Base-by-base conservation (phyloP, 2,113 vertebrate species). In the Beaufortia kweichowensis region DNA sequence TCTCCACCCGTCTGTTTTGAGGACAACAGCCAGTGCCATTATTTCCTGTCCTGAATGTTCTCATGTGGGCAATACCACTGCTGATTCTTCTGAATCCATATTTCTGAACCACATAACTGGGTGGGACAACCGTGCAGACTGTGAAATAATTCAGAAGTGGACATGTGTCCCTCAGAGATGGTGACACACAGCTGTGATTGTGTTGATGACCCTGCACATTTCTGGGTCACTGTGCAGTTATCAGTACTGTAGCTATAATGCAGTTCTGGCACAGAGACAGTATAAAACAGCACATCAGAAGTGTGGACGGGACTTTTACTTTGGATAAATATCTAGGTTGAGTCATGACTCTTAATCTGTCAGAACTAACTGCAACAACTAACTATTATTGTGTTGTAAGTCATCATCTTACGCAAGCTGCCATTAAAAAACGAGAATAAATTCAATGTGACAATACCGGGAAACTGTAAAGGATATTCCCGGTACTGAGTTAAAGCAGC, bases 221-320 rank as follows among this genome's bases (percentile, higher is more conserved):
- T 79, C 68, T 72, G 77, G 68, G 68, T 79, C 61, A 73, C 24
- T 24, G 28, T 65, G 35, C 69, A 74, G 24, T 53, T 67, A 57
- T 75, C 62, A 59, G 69, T 21, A 23, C 65, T 69, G 21, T 72
- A 46, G 55, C 71, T 46, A 19, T 48, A 24, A 21, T 39, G 60
- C 56, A 60, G 68, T 6, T 35, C 43, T 21, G 61, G 9, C 39
- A 75, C 39, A 29, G 48, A 26, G 26, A 46, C n/a, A 11, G 39
- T 8, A 26, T 8, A 59, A 28, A 65, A 21, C 9, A 41, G 21
- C 6, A 8, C 21, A 4, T 64, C 15, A 23, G 77, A 71, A 43
- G 68, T 66, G 50, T 73, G 31, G 57, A 65, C 15, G 24, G 39
- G 23, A 4, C 46, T 69, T 48, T 61, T 17, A 12, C 24, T 39